These are phyloP conservation scores for Alfaro cultratus DNA, from an alignment of 2,797 vertebrate species.

Conservation along the genomic window DNA sequence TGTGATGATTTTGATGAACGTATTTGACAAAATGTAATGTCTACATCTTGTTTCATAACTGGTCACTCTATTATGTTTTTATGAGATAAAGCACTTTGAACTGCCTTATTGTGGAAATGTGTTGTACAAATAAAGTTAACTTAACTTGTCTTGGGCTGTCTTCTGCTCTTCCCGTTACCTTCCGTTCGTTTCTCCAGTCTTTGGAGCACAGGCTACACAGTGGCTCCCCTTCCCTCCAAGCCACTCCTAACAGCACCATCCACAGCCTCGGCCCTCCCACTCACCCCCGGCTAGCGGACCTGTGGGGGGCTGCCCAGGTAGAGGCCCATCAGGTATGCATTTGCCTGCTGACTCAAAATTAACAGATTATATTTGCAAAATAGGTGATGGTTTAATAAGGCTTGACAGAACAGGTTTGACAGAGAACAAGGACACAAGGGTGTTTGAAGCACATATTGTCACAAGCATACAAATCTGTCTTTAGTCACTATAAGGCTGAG, in stretches of 20 bases:
- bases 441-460: slow-evolving; percentile 9
- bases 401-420: slow-evolving; percentile 20
- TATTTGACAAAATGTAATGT: too few relatives aligned
- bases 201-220: slow-evolving; percentile 80
- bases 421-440: slow-evolving; percentile 28
- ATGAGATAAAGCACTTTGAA: too few relatives aligned
- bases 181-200: slow-evolving; percentile 53
- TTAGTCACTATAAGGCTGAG: slow-evolving; percentile 8
- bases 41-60: too few relatives aligned
- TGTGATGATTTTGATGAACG: too few relatives aligned
- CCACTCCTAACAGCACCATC: slow-evolving; percentile 85
- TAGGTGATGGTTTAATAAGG: slow-evolving; percentile 30
- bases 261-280: slow-evolving; percentile 82
- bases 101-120: too few relatives aligned
- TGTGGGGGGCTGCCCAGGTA: slow-evolving; percentile 85
- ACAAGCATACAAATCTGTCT: slow-evolving; percentile 14
- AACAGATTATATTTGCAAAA: slow-evolving; percentile 35
- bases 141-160: neutral
- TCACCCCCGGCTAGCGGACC: slow-evolving; percentile 86
- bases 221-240: slow-evolving; percentile 82
- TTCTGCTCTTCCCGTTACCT: neutral
- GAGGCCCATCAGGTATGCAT: slow-evolving; percentile 80
- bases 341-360: slow-evolving; percentile 59
- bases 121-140: too few relatives aligned
- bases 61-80: too few relatives aligned